phyloP scores from a whole-genome alignment of 1,140 invertebrate species.

The Stenopsyche tienmushanensis region DNA sequence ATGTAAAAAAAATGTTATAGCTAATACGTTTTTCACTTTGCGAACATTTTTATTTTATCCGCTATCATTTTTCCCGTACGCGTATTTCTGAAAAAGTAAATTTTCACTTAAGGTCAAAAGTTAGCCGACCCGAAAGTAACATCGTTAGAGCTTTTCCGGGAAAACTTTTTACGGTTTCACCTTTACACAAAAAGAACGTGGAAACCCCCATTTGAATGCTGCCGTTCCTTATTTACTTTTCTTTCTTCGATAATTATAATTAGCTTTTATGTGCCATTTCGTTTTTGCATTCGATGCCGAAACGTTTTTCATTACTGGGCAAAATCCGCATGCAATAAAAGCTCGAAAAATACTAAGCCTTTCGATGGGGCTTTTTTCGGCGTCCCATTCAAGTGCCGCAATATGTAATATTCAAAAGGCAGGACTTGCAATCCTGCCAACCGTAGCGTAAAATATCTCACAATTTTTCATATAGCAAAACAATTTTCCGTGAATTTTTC shows the following conservation, averaged over 20 bases:
- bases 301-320: no score
- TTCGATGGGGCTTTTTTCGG: no score
- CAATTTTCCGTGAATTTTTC: constrained; percentile 24
- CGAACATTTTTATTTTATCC: no score
- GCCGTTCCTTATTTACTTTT: no score
- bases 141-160: constrained; percentile 2
- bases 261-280: no score
- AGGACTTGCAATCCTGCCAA: constrained; percentile 24
- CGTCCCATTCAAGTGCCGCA: neutral
- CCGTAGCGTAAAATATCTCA: constrained; percentile 32
- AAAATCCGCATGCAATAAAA: no score
- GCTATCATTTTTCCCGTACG: neutral
- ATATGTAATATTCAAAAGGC: constrained; percentile 10
- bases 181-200: no score
- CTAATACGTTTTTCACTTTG: no score
- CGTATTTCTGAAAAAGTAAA: neutral
- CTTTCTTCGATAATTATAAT: no score
- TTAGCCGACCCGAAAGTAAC: neutral
- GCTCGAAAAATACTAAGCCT: constrained; percentile 23
- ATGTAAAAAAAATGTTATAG: no score
- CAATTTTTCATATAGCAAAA: constrained; percentile 28
- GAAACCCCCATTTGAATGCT: no score
- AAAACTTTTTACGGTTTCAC: neutral
- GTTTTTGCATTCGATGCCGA: no score
- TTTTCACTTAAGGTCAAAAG: constrained; percentile 3